A percentile compares a stretch with the other conserved stretches of the same genome.
Evolutionary conservation across 1,140 invertebrate genomes (phyloP).

Genomic region (Pogonus chalceus): DNA sequence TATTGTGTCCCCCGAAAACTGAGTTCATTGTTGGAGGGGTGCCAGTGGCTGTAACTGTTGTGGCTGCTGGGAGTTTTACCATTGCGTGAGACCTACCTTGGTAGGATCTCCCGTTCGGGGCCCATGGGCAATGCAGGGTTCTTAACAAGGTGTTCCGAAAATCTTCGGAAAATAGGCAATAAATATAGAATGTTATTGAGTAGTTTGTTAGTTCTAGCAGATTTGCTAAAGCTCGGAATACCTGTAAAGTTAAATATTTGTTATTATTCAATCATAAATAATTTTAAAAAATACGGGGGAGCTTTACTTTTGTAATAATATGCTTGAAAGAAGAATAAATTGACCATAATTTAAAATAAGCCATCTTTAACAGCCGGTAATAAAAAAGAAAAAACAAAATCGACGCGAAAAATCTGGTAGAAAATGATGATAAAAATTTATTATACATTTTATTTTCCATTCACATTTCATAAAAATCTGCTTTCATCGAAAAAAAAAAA

Average conservation of each 20-base stretch:
- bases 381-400: no score
- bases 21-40: background rate
- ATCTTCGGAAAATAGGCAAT: conserved; percentile 66
- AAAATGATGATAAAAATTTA: no score
- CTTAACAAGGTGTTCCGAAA: conserved; percentile 58
- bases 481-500: no score
- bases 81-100: background rate
- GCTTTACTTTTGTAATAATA: no score
- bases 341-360: no score
- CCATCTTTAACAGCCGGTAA: no score
- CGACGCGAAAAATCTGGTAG: no score
- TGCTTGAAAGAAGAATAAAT: no score
- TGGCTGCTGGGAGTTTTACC: background rate
- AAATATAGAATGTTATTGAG: conserved; percentile 70
- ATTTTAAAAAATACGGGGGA: no score
- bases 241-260: conserved; percentile 36
- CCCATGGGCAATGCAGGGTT: conserved; percentile 43
- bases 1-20: background rate
- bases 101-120: background rate
- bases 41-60: background rate
- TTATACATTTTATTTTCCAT: no score
- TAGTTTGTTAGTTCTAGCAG: conserved; percentile 65
- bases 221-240: conserved; percentile 64
- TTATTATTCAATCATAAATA: no score
- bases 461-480: no score